These are phyloP conservation scores for Geotrypetes seraphini DNA, from an alignment of 2,797 vertebrate species.

Conservation along the genomic window DNA sequence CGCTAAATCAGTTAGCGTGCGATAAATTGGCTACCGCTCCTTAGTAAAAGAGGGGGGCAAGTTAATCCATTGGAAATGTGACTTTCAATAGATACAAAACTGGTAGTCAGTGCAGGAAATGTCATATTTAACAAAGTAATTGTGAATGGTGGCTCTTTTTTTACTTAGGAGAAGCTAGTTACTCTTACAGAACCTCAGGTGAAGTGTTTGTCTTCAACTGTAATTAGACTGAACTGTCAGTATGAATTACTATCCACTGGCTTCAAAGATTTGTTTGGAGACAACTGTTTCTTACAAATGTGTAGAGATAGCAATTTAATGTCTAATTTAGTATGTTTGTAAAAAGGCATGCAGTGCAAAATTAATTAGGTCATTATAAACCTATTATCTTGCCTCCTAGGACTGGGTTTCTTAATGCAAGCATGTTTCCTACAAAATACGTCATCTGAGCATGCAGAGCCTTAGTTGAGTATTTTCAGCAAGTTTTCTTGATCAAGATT, in stretches of 20 bases:
- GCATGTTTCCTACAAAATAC: constrained; percentile 13
- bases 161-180: too few species aligned
- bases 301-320: constrained; percentile 21
- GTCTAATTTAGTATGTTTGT: constrained; percentile 13
- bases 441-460: constrained; percentile 4
- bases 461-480: constrained; percentile 2
- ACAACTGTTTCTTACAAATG: constrained; percentile 18
- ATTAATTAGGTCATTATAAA: constrained; percentile 42
- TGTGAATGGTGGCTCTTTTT: too few species aligned
- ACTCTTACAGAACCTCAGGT: too few species aligned
- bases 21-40: too few species aligned
- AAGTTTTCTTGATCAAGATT: neutral
- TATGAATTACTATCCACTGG: constrained; percentile 4
- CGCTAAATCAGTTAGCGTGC: too few species aligned
- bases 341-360: constrained; percentile 18
- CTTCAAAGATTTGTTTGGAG: constrained; percentile 18
- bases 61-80: too few species aligned
- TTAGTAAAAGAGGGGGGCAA: too few species aligned
- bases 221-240: constrained; percentile 16
- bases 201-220: constrained; percentile 16
- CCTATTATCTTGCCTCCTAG: constrained; percentile 21
- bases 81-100: too few species aligned
- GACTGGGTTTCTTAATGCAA: constrained; percentile 16
- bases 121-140: too few species aligned
- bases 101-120: too few species aligned